Evolutionary conservation across 2,888 invertebrate species (phyloP), one percentile per base, ranked within the genome.

Genomic region (Mythimna vitellina): DNA sequence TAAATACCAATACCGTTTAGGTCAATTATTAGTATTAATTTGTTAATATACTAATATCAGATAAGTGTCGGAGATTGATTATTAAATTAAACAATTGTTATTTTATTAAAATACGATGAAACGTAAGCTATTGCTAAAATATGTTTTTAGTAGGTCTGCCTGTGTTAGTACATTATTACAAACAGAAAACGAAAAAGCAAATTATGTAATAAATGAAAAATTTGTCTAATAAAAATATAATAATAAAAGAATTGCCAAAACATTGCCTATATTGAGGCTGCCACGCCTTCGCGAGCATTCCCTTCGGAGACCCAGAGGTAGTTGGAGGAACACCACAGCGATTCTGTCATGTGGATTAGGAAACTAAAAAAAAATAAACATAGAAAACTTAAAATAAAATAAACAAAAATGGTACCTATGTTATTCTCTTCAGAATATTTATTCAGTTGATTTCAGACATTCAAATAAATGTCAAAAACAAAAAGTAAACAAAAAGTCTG

Each of bases 311-410:
- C 12, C 10, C 56, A 35, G 14, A 20, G 7, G 73, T 32, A 42
- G 72, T 17, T 46, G 32, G 12, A 25, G n/a, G 14, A 51, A 32
- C 29, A 42, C 65, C 42, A 32, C n/a, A 10, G 32, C 10, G n/a
- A 10, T 42, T 17, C 29, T 46, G 14, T 29, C 38, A 22, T n/a
- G 56, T 22, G 14, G 71, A 51, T 42, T 8, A 49, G 0, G 25
- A 51, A 65, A 73, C 65, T 65, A 73, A 65, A 73, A 72, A 73
- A 73, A 65, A 35, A 7, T 32, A 32, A 46, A 32, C 32, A 66
- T n/a, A 46, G 29, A 29, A 54, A 20, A 38, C 7, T 22, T 14
- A 35, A 20, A 14, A 17, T 3, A 46, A 25, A 53, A 10, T 32
- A 42, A 7, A 1, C 17, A 17, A 17, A 35, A 56, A 35, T 12